Conservation (phyloP, 2,797 vertebrate genomes). For the Acomys russatus region DNA sequence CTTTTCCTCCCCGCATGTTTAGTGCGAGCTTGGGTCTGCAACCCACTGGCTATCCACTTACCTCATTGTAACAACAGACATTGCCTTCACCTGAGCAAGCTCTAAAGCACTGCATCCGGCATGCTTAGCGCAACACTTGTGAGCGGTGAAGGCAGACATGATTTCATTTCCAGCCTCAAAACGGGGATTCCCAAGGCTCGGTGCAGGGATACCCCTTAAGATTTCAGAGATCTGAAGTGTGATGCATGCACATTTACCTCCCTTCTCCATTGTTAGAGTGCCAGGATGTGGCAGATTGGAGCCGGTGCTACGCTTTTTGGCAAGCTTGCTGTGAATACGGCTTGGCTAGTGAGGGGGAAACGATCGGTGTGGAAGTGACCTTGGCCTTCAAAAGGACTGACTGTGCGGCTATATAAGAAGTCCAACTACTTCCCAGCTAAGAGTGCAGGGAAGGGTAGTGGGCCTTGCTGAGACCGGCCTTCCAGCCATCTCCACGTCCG, state of each 20-base stretch:
- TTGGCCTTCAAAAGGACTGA: background rate
- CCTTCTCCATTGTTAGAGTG: background rate
- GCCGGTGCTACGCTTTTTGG: background rate
- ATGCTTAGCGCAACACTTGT: background rate
- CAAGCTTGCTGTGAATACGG: background rate
- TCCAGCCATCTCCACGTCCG: background rate
- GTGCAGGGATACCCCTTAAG: background rate
- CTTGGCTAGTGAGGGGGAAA: background rate
- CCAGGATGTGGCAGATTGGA: background rate
- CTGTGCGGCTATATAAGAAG: background rate
- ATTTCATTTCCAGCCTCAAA: slow-evolving; percentile 25
- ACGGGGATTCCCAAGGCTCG: background rate
- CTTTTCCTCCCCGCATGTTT: background rate
- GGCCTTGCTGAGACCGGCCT: background rate
- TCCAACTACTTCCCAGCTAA: background rate
- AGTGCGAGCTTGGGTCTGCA: background rate
- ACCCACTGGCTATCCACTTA: background rate
- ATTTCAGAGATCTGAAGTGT: background rate
- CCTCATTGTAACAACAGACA: background rate
- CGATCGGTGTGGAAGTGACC: background rate
- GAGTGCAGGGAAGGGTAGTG: rapidly evolving
- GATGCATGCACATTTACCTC: too few relatives aligned
- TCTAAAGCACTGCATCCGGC: rapidly evolving
- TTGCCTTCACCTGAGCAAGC: background rate
- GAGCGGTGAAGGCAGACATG: background rate